Conservation (phyloP, 2,113 vertebrate genomes). For the Collichthys lucidus region DNA sequence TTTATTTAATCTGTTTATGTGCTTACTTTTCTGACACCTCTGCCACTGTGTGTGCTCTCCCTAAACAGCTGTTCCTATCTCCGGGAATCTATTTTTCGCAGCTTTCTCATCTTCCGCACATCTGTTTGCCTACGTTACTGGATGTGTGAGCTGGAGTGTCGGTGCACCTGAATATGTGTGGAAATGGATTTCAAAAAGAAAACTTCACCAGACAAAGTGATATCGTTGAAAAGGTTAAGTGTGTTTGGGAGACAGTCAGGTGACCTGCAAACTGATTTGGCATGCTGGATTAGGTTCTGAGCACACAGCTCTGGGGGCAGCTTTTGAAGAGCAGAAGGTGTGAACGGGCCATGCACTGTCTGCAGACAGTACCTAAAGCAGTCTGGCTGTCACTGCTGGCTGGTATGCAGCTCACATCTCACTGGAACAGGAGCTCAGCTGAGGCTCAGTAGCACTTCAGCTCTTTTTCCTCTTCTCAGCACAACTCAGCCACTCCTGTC, state of each 20-base stretch:
- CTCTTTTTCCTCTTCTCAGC: conserved; percentile 44
- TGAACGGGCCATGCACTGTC: conserved; percentile 58
- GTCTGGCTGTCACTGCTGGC: conserved; percentile 60
- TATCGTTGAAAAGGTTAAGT: conserved; percentile 66
- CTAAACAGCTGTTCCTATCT: conserved; percentile 69
- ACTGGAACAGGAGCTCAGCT: conserved; percentile 60
- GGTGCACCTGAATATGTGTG: conserved; percentile 60
- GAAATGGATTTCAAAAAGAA: conserved; percentile 50
- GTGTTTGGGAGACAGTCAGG: conserved; percentile 50
- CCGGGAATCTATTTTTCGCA: conserved; percentile 46
- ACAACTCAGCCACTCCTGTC: conserved; percentile 61
- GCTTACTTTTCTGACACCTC: conserved; percentile 45
- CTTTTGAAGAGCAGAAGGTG: conserved; percentile 62
- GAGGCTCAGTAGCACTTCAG: conserved; percentile 57
- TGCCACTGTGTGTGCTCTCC: conserved; percentile 31
- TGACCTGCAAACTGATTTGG: conserved; percentile 64
- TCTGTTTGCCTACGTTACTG: conserved; percentile 63
- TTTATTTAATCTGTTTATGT: conserved; percentile 48
- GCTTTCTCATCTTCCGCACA: conserved; percentile 64
- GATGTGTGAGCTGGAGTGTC: conserved; percentile 52
- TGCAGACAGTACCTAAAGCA: conserved; percentile 66
- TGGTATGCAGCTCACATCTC: conserved; percentile 74
- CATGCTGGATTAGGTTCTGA: conserved; percentile 65
- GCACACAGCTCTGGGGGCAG: conserved; percentile 46
- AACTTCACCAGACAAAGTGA: conserved; percentile 60